Evolutionary conservation across 2,888 invertebrate species (phyloP).

Genomic region (Tuta absoluta): DNA sequence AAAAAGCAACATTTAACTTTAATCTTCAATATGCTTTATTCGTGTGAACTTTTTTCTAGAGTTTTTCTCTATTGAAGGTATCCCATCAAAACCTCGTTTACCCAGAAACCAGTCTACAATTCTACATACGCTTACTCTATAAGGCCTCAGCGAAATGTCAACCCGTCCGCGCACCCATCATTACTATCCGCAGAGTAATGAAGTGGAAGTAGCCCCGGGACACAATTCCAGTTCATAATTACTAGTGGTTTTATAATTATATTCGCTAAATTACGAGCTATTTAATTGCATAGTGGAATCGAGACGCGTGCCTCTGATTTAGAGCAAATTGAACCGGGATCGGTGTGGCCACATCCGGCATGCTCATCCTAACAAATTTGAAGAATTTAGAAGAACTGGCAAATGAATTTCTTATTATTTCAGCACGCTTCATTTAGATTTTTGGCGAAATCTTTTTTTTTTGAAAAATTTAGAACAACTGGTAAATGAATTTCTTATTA

Average conservation of each 20-base stretch:
- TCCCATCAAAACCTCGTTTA: conserved; percentile 1
- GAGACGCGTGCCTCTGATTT: conserved; percentile 64
- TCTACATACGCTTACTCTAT: not conserved
- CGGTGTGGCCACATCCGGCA: conserved; percentile 43
- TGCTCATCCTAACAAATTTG: not conserved
- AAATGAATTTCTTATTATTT: too few relatives aligned
- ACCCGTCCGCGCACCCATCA: conserved; percentile 5
- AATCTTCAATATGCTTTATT: too few relatives aligned
- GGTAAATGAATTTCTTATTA: too few relatives aligned
- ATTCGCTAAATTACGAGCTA: conserved; percentile 47
- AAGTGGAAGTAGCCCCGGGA: conserved; percentile 40
- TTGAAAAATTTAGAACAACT: too few relatives aligned
- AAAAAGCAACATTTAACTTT: too few relatives aligned
- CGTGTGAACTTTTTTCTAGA: too few relatives aligned
- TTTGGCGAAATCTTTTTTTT: too few relatives aligned
- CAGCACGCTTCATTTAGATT: too few relatives aligned
- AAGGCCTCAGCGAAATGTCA: conserved; percentile 6
- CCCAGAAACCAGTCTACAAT: not conserved
- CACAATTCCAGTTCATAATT: conserved; percentile 46
- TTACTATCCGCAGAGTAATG: conserved; percentile 13
- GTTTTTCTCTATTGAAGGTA: not conserved
- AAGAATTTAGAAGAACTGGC: too few relatives aligned
- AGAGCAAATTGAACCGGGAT: conserved; percentile 77
- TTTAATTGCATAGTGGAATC: conserved; percentile 49
- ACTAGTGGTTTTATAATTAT: conserved; percentile 55